phyloP scores from a whole-genome alignment of 2,797 vertebrate species.

The Acanthornis magna region DNA sequence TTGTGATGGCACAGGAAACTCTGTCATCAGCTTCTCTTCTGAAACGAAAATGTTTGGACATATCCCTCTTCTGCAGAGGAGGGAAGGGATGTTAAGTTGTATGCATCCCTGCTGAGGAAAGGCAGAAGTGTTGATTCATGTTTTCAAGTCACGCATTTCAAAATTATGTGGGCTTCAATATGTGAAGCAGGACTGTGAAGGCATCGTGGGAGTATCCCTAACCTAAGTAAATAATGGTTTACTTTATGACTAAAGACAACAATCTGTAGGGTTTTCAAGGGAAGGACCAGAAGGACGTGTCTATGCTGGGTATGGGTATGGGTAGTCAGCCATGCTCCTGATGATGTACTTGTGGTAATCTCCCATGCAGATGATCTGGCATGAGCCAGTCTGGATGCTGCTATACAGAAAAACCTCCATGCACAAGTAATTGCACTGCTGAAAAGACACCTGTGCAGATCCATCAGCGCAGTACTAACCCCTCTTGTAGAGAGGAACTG shows the following conservation, averaged over 20 bases:
- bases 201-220: neutral
- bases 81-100: neutral
- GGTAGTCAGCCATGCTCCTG: neutral
- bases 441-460: neutral
- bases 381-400: neutral
- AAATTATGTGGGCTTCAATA: neutral
- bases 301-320: neutral
- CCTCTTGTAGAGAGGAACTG: neutral
- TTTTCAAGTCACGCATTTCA: neutral
- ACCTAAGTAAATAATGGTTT: neutral
- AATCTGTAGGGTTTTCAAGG: neutral
- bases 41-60: conserved; percentile 21
- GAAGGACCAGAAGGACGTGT: neutral
- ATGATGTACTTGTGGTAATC: neutral
- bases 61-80: neutral
- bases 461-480: neutral
- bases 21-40: neutral
- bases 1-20: neutral
- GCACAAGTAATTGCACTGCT: neutral
- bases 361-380: neutral
- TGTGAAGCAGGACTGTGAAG: neutral
- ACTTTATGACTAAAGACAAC: neutral
- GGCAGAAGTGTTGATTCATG: neutral
- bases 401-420: neutral
- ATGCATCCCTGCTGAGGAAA: neutral